phyloP scores from a whole-genome alignment of 2,888 invertebrate species.

The Lottia gigantea region DNA sequence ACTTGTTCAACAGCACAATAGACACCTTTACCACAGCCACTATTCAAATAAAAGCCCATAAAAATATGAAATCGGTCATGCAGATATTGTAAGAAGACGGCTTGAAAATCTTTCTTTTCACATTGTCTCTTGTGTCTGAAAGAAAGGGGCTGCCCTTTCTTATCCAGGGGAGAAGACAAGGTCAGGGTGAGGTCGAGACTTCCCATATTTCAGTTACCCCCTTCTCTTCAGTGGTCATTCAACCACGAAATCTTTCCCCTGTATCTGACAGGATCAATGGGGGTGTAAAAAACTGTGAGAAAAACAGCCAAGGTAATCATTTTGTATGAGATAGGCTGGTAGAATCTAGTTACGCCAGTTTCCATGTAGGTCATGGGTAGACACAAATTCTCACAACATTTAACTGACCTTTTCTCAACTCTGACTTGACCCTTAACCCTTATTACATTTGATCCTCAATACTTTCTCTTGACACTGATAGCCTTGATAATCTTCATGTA shows the following conservation, averaged over 20 bases:
- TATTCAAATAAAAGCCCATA: conserved; percentile 1
- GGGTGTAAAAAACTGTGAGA: not conserved
- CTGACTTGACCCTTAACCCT: conserved; percentile 3
- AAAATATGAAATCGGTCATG: conserved; percentile 10
- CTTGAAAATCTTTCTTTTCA: conserved; percentile 4
- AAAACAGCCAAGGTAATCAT: not conserved
- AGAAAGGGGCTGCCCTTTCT: too few species aligned
- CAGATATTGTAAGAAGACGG: not conserved
- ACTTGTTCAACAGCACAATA: conserved; percentile 3
- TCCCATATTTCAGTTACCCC: not conserved
- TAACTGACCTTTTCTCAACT: conserved; percentile 1
- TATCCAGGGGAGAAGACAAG: not conserved
- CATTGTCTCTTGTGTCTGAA: too few species aligned
- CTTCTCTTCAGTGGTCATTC: not conserved
- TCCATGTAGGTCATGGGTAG: conserved; percentile 4
- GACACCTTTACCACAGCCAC: not conserved
- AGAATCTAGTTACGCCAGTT: not conserved
- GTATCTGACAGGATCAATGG: conserved; percentile 3
- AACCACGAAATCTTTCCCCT: not conserved
- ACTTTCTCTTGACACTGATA: conserved; percentile 2
- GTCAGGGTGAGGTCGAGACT: conserved; percentile 2
- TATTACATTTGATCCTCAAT: not conserved
- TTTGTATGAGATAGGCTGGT: not conserved
- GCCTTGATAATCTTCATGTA: not conserved
- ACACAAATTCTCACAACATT: conserved; percentile 5